Base-by-base conservation (phyloP, 23 tunicate genomes). In the Aplidium turbinatum region DNA sequence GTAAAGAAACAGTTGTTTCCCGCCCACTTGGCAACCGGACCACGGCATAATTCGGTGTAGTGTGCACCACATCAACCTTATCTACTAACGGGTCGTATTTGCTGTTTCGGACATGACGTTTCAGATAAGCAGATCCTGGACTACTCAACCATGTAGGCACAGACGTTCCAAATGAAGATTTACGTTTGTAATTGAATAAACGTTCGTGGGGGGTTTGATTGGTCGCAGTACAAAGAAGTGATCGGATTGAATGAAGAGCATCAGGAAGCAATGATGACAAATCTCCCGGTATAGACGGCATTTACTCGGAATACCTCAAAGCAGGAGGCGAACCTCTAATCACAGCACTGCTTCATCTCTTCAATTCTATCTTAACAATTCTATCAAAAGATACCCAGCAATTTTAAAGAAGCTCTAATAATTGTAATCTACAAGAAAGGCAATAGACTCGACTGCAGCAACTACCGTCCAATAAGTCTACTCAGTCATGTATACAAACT, bases 1-100 rank as follows among this genome's bases (percentile, higher is more conserved):
- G 27, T 21, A 56, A 35, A 4, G 47, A 73, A 4, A 73, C 79
- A 33, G 66, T 33, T 16, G 79, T 57, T 24, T 73, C 79, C 26
- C 67, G 26, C 48, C 68, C 68, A 24, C 68, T 31, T 4, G 70
- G 27, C 1, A 45, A 31, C 7, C 48, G 66, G 2, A 73, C 79
- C 6, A 38, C 34, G 1, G 70, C 79, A n/a, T 73, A 73, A 73
- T 33, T 73, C 3, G 79, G 69, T 2, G 69, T 73, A 13, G 79
- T 68, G 35, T 73, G 79, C 5, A 73, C 48, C 50, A 73, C 20
- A 32, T 73, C 31, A 9, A 73, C 68, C 56, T 73, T 34, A 28
- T 73, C 46, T 4, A 73, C 47, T 20, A 56, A 3, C 18, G 79
- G 79, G 23, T 76, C 74, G 45, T 76, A 40, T 35, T 54, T 73